Base-by-base conservation (phyloP, 35 echinoderm and acorn worm species). In the Apostichopus californicus region DNA sequence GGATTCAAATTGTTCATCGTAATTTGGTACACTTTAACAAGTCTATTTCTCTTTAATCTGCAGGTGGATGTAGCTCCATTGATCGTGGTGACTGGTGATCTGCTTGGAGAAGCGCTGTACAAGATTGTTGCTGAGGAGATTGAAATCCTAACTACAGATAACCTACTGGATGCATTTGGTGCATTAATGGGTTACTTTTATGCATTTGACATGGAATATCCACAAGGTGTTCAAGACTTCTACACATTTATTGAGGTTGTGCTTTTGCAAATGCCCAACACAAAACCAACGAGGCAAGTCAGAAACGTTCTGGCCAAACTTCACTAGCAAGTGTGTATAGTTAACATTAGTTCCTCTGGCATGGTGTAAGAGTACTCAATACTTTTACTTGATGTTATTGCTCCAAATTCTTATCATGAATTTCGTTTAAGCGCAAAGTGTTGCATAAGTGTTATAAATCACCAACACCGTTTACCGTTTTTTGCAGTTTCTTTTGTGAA, bases 181-280 rank as follows among this genome's bases (percentile, higher is more conserved):
- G 77, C 77, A 25, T 79, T 22, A 22, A 22, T 79, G 23, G 28
- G 77, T 9, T 79, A 15, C 77, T 79, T 18, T 11, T 79, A 79
- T 24, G 77, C 77, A 14, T 79, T 79, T 79, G 77, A 79, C 9
- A 79, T 79, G 21, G 77, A 79, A 22, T 79, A 79, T 22, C 18
- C 18, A 11, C 13, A 5, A 14, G 77, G 77, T 46, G 77, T 79
- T 10, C 14, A 79, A 5, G 17, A 79, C n/a, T 79, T 79, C 21
- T 79, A 79, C 20, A 79, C 77, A 79, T 79, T 79, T 79, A 22
- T 79, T 11, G 77, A 79, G 23, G 28, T 22, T 18, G 77, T 79
- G 28, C 28, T 79, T 0, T 11, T 79, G 28, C 77, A 79, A 46
- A 79, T 79, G 77, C n/a, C 77, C 13, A 79, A 46, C 77, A 79